Evolutionary conservation across 2,113 vertebrate genomes (phyloP).

Genomic region (Protobothrops flavoviridis): DNA sequence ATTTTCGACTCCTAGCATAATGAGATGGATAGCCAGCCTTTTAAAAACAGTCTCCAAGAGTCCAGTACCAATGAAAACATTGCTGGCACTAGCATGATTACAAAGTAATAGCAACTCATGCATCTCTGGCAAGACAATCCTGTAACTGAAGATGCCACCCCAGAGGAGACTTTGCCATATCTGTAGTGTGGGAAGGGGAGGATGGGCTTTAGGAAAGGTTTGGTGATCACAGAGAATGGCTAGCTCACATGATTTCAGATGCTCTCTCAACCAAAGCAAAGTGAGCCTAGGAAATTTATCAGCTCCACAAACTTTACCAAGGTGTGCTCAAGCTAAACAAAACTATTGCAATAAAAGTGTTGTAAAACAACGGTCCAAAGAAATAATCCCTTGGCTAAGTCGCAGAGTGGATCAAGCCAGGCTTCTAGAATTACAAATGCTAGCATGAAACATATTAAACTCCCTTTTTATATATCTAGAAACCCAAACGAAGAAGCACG

Average conservation of each 20-base stretch:
- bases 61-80: neutral
- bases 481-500: neutral
- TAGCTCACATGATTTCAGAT: neutral
- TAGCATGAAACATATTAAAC: neutral
- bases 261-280: neutral
- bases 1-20: neutral
- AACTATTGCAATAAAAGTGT: neutral
- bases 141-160: neutral
- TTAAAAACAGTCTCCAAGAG: neutral
- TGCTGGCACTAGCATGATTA: neutral
- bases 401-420: neutral
- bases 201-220: neutral
- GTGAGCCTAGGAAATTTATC: neutral
- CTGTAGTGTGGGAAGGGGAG: neutral
- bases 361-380: neutral
- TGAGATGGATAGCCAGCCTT: neutral
- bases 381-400: neutral
- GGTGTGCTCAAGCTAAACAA: neutral
- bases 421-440: neutral
- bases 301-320: neutral
- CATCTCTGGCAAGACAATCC: neutral
- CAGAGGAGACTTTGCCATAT: neutral
- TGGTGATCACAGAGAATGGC: neutral
- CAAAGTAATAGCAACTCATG: neutral
- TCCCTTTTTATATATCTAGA: neutral